A percentile compares a stretch with the other conserved stretches of the same genome.
phyloP scores from a whole-genome alignment of 2,113 vertebrate genomes.

The Pedionomus torquatus region DNA sequence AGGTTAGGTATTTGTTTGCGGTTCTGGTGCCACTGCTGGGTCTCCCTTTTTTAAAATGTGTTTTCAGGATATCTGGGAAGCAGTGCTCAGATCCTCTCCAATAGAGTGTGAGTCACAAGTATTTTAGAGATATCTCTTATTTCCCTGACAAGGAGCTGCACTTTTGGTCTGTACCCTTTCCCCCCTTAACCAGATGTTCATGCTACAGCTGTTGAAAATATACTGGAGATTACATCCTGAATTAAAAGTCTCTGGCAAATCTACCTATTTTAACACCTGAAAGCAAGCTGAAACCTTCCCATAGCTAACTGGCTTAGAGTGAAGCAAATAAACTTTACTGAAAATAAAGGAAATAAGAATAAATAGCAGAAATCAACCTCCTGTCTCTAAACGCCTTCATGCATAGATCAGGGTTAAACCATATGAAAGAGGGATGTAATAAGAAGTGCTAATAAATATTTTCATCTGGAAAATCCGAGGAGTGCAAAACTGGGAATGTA shows the following conservation, averaged over 20 bases:
- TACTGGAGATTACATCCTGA: not conserved
- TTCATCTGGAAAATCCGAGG: conserved; percentile 18
- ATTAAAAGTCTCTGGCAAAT: not conserved
- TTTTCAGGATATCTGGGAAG: not conserved
- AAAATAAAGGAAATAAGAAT: not conserved
- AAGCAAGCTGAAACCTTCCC: not conserved
- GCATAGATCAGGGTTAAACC: not conserved
- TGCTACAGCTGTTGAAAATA: not conserved
- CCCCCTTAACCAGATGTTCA: not conserved
- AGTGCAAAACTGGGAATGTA: not conserved
- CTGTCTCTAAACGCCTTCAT: not conserved
- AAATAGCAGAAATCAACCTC: not conserved
- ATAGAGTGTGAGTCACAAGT: not conserved
- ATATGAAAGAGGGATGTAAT: not conserved
- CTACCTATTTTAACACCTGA: not conserved
- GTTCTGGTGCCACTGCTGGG: not conserved
- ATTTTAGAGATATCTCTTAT: not conserved
- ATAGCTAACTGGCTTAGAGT: not conserved
- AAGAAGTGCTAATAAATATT: conserved; percentile 7
- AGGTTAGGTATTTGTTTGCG: not conserved
- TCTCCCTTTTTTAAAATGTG: not conserved
- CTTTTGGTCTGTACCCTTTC: not conserved
- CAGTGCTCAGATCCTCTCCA: not conserved
- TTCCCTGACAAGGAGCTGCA: not conserved
- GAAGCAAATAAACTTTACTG: not conserved